Base-by-base conservation (phyloP, 2,113 vertebrate genomes). In the Lanius collurio region DNA sequence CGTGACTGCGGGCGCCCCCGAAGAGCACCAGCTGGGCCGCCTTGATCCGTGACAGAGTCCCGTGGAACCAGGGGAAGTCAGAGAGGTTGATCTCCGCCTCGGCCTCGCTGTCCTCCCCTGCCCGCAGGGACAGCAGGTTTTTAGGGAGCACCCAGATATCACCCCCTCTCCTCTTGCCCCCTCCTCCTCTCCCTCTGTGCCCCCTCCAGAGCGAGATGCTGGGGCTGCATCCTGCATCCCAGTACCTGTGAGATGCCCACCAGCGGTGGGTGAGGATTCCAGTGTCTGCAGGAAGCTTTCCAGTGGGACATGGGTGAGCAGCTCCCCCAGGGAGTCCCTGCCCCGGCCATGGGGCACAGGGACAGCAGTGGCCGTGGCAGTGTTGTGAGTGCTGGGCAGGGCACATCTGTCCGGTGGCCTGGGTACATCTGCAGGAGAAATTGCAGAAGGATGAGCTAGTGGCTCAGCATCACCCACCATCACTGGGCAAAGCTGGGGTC, bases 21-120 rank as follows among this genome's bases (percentile, higher is more conserved):
- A 98, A 97, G 2, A 99, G 98, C 79, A 99, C 99, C 96, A 99
- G 97, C 97, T 99, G 99, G 27, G 99, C 99, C 0, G 99, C 99
- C 80, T 98, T 99, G 90, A 99, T 98, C 13, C 99, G 98, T 0
- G 99, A 99, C 89, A 99, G 97, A 0, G 99, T 99, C 60, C 99
- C 99, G 0, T 99, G 99, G 97, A 99, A 99, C 99, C 99, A 99
- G 44, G 99, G 99, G 95, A 98, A 99, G 69, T 98, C 97, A 0
- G 98, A 97, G 65, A 99, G 98, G 95, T 98, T 98, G 94, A 91
- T 97, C 93, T 98, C 98, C 2, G 14, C 94, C 85, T 98, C 98
- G 0, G 52, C 55, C 42, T 98, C 98, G 0, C 71, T 87, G 41
- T 97, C 95, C 59, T 98, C 97, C 65, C 98, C 98, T 97, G 77